Evolutionary conservation across 2,888 invertebrate genomes (phyloP), one percentile per base, ranked within the genome.

Genomic region (Aphelenchoides bicaudatus): DNA sequence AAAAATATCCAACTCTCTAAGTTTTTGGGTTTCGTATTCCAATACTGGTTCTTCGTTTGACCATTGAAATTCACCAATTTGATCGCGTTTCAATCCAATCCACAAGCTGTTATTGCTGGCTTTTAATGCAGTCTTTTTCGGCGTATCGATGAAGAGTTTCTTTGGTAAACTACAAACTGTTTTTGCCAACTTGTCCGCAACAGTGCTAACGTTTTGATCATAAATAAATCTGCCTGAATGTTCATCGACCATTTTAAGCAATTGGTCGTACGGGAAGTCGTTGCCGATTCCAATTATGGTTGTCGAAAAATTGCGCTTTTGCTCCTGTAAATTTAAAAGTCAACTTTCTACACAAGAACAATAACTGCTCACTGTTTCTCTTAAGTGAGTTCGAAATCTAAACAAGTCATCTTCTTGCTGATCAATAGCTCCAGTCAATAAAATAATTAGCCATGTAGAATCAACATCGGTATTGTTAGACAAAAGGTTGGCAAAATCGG

Each of bases 241-340:
- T 27, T 29, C 30, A 49, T 49, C 28, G 27, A 43, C 58, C 27
- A 60, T 60, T 30, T 61, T 61, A 23, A 25, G 16, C 10, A 62
- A 60, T 21, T 55, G 50, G 3, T 25, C 56, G 10, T 21, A 55
- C 16, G 56, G 53, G 2, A 61, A 28, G 19, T 63, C 31, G 5
- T 31, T 29, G 8, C 63, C 64, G 23, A 63, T 49, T 39, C 61
- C 61, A 16, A 61, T 56, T 4, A 54, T 30, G 19, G 34, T 53
- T 16, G 51, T 37, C 5, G 39, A 46, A 10, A 61, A 37, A 39
- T 52, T 51, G 27, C 30, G 31, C 21, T 38, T 28, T 25, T 47
- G 25, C 10, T 49, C 30, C 49, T 49, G 23, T 25, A 43, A 3
- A 27, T n/a, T 43, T 43, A 28, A 27, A n/a, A 27, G 23, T 25